Base-by-base conservation (phyloP, 2,888 invertebrate genomes). In the Neoitamus cyanurus region DNA sequence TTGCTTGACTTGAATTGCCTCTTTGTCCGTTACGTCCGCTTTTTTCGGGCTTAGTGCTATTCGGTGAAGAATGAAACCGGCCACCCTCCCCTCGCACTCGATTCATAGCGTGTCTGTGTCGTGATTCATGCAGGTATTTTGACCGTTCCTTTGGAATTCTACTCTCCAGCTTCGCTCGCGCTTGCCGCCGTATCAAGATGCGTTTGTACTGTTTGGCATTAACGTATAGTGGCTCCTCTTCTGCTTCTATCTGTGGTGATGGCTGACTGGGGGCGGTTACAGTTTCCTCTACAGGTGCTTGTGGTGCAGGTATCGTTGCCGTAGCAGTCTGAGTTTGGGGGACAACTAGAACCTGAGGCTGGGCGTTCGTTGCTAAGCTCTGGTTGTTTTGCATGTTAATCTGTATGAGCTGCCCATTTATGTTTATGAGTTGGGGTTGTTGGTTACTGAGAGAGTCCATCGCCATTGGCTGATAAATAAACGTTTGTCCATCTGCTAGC, bases 161-260 rank as follows among this genome's bases (percentile, higher is more conserved):
- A 1, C 97, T 97, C 92, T 99, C 99, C 70, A 99, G 92, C 91
- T 97, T 98, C 2, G 99, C 99, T 80, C 99, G 92, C 0, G 99
- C 99, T 88, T 97, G 97, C 70, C 99, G 92, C 46, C 99, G 93
- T 91, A 99, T 99, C 78, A 99, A 92, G 89, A 99, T 99, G 86
- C 99, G 93, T 90, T 98, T 96, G 92, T 99, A 99, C 90, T 99
- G 99, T 89, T 99, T 96, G 28, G 99, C 99, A 92, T 99, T 99
- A 0, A 99, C 99, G 90, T 99, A 99, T 20, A 99, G 92, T 0
- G 99, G 97, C 89, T 99, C 98, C 89, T 99, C 99, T 90, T 98
- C 98, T 0, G 89, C 88, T 82, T 91, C 91, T 0, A 89, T 89
- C 73, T 90, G 89, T 31, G 15, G 85, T 75, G 30, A 30, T 42